Percentiles rank a stretch among this genome's conserved stretches.
These are phyloP conservation scores for Mythimna lalbum DNA, from an alignment of 2,888 invertebrate genomes.

Conservation along the genomic window DNA sequence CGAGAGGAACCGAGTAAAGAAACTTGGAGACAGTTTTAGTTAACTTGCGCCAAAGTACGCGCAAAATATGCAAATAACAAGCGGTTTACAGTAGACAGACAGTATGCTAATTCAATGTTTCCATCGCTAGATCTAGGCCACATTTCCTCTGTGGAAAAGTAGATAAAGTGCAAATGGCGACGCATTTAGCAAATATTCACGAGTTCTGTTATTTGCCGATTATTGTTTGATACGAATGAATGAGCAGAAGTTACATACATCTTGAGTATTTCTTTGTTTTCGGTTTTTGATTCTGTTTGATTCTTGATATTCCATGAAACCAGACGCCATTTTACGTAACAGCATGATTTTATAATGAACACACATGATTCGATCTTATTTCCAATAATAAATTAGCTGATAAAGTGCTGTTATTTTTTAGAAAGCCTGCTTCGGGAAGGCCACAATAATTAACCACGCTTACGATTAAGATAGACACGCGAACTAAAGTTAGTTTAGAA, in stretches of 20 bases:
- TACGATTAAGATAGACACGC: slow-evolving; percentile 76
- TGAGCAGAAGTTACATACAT: slow-evolving; percentile 21
- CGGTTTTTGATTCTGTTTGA: not conserved
- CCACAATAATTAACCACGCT: slow-evolving; percentile 69
- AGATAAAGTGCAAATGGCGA: slow-evolving; percentile 83
- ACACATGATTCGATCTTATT: slow-evolving; percentile 35
- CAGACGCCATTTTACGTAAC: slow-evolving; percentile 1
- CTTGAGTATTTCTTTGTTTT: not conserved
- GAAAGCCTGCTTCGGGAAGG: slow-evolving; percentile 77
- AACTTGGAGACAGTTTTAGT: slow-evolving; percentile 59
- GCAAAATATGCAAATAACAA: slow-evolving; percentile 67
- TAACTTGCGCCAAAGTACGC: slow-evolving; percentile 57
- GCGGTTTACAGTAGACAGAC: slow-evolving; percentile 67
- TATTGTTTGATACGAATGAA: slow-evolving; percentile 24
- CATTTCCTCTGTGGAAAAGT: slow-evolving; percentile 80
- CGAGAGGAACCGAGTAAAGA: slow-evolving; percentile 42
- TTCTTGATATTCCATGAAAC: not conserved
- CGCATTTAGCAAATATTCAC: slow-evolving; percentile 56
- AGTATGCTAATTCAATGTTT: slow-evolving; percentile 75
- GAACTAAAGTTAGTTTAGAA: slow-evolving; percentile 67
- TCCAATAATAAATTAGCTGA: slow-evolving; percentile 44
- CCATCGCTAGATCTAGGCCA: slow-evolving; percentile 79
- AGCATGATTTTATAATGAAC: slow-evolving; percentile 15
- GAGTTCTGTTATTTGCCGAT: slow-evolving; percentile 9
- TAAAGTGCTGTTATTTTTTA: slow-evolving; percentile 63